Conservation (phyloP, 2,113 vertebrate species). For the Tragulus kanchil region DNA sequence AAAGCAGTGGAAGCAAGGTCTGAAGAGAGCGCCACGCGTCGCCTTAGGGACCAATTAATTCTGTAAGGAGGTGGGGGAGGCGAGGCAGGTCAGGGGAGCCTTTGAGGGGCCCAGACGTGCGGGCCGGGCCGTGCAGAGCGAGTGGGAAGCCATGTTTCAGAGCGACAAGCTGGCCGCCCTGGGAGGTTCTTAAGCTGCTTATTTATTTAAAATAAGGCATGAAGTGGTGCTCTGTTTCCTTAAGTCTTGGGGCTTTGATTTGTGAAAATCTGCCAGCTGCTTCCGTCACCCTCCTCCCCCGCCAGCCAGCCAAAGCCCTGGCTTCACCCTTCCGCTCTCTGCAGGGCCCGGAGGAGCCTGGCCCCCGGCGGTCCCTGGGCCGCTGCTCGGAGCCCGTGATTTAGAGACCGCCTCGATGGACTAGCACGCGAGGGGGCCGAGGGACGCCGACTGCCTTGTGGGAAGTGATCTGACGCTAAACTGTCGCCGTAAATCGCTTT, state of each 20-base stretch:
- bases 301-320: accelerated
- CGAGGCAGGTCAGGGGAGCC: not conserved
- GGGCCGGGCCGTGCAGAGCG: accelerated
- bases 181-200: slow-evolving; percentile 63
- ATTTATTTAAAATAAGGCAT: slow-evolving; percentile 70
- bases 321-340: not conserved
- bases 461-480: slow-evolving; percentile 81
- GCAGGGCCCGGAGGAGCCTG: accelerated
- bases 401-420: slow-evolving; percentile 79
- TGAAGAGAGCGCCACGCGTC: not conserved
- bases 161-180: not conserved
- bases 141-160: slow-evolving; percentile 27
- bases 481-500: slow-evolving; percentile 82
- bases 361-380: not conserved
- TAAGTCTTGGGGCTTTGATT: slow-evolving; percentile 62
- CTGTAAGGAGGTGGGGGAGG: slow-evolving; percentile 17
- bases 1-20: not conserved
- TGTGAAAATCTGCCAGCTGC: not conserved
- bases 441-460: slow-evolving; percentile 70
- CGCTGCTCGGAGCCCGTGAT: not conserved
- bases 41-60: slow-evolving; percentile 65
- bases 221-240: slow-evolving; percentile 44
- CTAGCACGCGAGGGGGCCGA: slow-evolving; percentile 64
- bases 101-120: not conserved
- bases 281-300: not conserved